Percentiles rank a stretch among this genome's conserved stretches.
Evolutionary conservation across 1,140 invertebrate genomes (phyloP).

Genomic region (Trigoniulus corallinus): DNA sequence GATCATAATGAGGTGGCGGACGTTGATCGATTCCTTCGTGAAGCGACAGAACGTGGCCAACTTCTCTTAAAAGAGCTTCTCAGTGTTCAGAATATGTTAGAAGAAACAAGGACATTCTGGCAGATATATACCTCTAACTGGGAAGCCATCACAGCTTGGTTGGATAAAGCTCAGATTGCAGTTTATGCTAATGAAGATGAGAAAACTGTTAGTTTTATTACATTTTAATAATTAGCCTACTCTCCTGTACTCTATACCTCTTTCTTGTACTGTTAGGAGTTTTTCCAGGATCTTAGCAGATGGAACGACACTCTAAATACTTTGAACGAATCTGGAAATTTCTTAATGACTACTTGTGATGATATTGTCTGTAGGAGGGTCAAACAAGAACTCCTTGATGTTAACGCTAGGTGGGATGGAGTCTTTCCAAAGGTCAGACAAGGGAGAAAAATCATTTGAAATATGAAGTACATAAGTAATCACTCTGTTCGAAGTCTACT

Average conservation of each 20-base stretch:
- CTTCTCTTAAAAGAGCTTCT: constrained; percentile 73
- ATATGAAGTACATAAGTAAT: background rate
- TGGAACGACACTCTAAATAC: constrained; percentile 77
- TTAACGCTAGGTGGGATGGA: constrained; percentile 60
- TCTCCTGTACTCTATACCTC: background rate
- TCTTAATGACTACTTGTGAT: constrained; percentile 69
- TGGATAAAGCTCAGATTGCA: constrained; percentile 58
- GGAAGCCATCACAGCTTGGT: constrained; percentile 59
- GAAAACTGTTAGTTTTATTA: too few relatives aligned
- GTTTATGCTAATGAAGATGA: constrained; percentile 60
- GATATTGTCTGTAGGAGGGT: constrained; percentile 58
- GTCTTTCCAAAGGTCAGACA: constrained; percentile 43
- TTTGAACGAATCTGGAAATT: constrained; percentile 67
- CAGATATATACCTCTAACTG: constrained; percentile 54
- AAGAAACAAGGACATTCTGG: constrained; percentile 79
- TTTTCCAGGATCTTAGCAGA: constrained; percentile 65
- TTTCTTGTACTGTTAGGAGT: constrained; percentile 4
- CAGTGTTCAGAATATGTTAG: constrained; percentile 70
- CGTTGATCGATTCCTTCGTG: constrained; percentile 67
- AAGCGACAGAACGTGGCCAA: constrained; percentile 75
- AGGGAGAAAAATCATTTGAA: background rate
- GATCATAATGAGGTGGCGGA: constrained; percentile 52
- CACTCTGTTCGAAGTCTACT: too few relatives aligned
- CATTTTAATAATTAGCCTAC: constrained; percentile 10
- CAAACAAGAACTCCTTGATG: constrained; percentile 47